phyloP scores from a whole-genome alignment of 2,797 vertebrate genomes.

The Lepidocolaptes lacrymiger region DNA sequence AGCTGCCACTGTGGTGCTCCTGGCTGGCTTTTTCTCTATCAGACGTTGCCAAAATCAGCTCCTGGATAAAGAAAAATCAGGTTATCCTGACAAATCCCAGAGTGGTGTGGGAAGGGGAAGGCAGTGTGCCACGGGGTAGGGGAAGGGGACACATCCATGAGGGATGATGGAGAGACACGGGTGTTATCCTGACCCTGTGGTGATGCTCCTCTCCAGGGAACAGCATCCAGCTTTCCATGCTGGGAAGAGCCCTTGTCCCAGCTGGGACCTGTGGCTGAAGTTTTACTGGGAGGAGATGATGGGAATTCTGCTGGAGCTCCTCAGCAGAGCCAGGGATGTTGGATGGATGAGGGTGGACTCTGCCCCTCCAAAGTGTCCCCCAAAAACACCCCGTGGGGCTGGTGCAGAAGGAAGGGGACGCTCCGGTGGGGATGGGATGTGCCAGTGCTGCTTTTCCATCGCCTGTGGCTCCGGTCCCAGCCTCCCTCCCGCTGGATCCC shows the following conservation, averaged over 20 bases:
- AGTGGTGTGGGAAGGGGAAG: background rate
- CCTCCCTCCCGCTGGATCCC: constrained; percentile 4
- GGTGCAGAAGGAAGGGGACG: background rate
- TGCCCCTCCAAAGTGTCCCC: background rate
- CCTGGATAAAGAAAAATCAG: background rate
- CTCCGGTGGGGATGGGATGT: rapidly evolving
- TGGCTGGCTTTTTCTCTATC: background rate
- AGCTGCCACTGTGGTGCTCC: rapidly evolving
- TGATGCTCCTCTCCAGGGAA: background rate
- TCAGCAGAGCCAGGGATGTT: rapidly evolving
- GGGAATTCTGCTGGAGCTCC: background rate
- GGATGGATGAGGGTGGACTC: background rate
- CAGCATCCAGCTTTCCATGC: background rate
- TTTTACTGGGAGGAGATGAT: background rate
- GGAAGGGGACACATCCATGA: rapidly evolving
- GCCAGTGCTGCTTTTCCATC: background rate
- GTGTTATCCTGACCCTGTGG: background rate
- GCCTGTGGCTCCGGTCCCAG: background rate
- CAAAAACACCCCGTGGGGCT: rapidly evolving
- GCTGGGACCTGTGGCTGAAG: background rate
- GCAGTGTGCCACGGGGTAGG: background rate
- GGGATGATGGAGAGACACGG: rapidly evolving
- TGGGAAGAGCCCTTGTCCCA: background rate
- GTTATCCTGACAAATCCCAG: background rate
- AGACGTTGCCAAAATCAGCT: background rate